These are phyloP conservation scores for Cotesia vestalis DNA, from an alignment of 1,140 invertebrate genomes.

Conservation along the genomic window DNA sequence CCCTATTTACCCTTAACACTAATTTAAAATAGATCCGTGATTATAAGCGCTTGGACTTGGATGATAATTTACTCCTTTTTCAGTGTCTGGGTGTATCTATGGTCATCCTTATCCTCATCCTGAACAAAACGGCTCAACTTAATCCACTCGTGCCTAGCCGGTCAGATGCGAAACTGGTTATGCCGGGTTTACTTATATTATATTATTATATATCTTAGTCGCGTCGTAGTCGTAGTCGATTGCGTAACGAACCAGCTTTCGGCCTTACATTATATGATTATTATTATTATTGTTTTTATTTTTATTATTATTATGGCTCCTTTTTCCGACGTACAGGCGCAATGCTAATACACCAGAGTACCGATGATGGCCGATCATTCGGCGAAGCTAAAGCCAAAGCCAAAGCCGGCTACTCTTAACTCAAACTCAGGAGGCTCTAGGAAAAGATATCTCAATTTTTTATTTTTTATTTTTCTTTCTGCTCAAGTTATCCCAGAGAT, in stretches of 20 bases:
- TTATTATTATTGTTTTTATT: not conserved
- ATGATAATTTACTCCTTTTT: conserved; percentile 52
- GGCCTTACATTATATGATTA: conserved; percentile 30
- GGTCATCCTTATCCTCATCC: conserved; percentile 21
- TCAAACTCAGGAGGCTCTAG: not conserved
- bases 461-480: conserved; percentile 5
- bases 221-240: conserved; percentile 23
- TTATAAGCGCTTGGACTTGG: conserved; percentile 22
- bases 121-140: not conserved
- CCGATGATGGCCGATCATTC: too few species aligned
- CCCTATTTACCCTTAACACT: too few species aligned
- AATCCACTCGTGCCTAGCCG: not conserved
- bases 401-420: not conserved
- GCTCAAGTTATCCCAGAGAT: not conserved
- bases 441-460: not conserved
- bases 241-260: conserved; percentile 41
- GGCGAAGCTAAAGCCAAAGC: not conserved
- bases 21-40: too few species aligned
- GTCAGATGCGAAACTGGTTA: conserved; percentile 21
- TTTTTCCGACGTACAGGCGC: not conserved
- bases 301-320: not conserved
- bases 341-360: too few species aligned
- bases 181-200: not conserved
- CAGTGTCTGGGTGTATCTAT: not conserved
- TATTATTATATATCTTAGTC: too few species aligned